A percentile compares a stretch with the other conserved stretches of the same genome.
These are phyloP conservation scores for Mechanitis messenoides DNA, from an alignment of 2,888 invertebrate species.

Conservation along the genomic window DNA sequence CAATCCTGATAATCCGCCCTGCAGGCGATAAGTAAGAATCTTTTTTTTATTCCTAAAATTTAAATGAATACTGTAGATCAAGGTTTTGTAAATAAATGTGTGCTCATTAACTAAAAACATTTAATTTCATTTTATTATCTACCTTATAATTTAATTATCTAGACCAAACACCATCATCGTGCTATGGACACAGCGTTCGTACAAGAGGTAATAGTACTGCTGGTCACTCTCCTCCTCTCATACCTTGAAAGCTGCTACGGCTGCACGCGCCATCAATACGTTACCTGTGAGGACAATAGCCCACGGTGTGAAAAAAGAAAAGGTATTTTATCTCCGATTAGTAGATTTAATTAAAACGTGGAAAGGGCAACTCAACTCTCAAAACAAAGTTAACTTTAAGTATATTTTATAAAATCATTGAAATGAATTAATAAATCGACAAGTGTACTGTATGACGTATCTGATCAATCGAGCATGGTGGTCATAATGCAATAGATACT, in stretches of 20 bases:
- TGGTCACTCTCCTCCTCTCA: constrained; percentile 54
- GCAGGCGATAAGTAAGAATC: constrained; percentile 35
- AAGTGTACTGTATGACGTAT: no score
- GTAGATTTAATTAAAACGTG: background rate
- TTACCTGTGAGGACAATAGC: constrained; percentile 35
- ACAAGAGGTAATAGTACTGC: constrained; percentile 52
- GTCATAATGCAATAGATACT: no score
- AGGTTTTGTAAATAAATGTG: no score
- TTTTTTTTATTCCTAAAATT: background rate
- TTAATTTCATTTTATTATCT: no score
- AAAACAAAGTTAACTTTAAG: no score
- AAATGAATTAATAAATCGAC: no score
- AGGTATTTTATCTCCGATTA: background rate
- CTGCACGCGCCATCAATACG: constrained; percentile 41
- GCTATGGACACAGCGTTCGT: constrained; percentile 51
- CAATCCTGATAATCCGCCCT: constrained; percentile 38
- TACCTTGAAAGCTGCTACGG: constrained; percentile 54
- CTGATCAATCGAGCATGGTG: no score
- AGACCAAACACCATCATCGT: constrained; percentile 7
- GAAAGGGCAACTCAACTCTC: background rate
- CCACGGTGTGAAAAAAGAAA: constrained; percentile 37
- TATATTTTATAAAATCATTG: no score
- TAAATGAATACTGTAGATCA: no score
- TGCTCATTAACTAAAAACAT: no score
- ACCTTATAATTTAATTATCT: background rate